These are phyloP conservation scores for Drosophila algonquin DNA, from an alignment of 2,888 invertebrate species.

Conservation along the genomic window DNA sequence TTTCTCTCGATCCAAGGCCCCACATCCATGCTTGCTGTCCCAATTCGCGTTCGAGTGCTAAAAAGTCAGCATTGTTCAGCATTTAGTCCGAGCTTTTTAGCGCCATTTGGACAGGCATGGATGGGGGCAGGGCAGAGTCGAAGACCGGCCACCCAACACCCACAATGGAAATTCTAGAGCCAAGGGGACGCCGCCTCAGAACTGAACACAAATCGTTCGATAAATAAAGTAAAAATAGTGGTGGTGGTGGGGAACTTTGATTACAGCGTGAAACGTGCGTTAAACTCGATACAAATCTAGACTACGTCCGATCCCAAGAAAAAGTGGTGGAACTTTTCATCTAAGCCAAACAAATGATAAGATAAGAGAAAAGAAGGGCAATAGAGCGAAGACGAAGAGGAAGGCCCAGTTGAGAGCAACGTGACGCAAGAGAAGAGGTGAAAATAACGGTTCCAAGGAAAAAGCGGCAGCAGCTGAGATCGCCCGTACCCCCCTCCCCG, in stretches of 20 bases:
- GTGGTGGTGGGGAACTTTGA: conserved; percentile 18
- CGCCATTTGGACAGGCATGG: not conserved
- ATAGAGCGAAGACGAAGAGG: conserved; percentile 4
- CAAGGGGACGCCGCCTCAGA: conserved; percentile 1
- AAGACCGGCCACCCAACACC: not conserved
- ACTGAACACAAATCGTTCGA: conserved; percentile 38
- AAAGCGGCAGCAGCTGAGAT: not conserved
- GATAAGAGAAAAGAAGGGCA: conserved; percentile 25
- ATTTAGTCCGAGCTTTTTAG: conserved; percentile 1
- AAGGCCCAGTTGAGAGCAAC: not conserved
- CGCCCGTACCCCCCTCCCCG: conserved; percentile 1
- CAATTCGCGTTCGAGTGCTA: not conserved
- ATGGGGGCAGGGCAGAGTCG: not conserved
- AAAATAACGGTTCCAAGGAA: not conserved
- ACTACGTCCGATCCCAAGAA: not conserved
- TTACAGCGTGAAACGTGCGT: conserved; percentile 64
- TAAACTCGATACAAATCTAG: conserved; percentile 21
- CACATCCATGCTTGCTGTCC: conserved; percentile 1
- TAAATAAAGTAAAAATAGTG: conserved; percentile 4
- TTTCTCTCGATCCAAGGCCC: not conserved
- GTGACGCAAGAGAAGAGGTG: not conserved
- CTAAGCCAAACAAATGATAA: conserved; percentile 39
- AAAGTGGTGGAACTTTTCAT: conserved; percentile 13
- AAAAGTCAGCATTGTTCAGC: not conserved
- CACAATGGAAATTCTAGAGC: not conserved